Base-by-base conservation (phyloP, 2,797 vertebrate genomes). In the Sebastolobus alascanus region DNA sequence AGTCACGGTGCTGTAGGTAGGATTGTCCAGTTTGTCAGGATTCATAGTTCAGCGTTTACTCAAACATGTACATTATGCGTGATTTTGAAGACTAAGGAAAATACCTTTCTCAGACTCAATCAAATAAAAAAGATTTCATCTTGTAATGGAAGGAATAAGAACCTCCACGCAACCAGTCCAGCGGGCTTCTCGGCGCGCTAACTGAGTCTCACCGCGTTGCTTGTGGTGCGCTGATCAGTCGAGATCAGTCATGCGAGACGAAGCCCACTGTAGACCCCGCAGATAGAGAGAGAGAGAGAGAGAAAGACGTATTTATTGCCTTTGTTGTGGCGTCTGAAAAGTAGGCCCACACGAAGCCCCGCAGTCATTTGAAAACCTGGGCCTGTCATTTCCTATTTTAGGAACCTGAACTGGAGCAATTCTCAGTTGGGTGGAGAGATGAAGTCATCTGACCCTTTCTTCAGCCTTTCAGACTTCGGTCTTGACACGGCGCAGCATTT, bases 381-480 rank as follows among this genome's bases (percentile, higher is more conserved):
- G 87, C 89, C 82, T 92, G 92, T 94, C 93, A 31, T 84, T 87
- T 94, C 90, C 84, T 92, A 93, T 94, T 94, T 94, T 93, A 80
- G 77, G 82, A 90, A 90, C 54, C 64, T 77, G 83, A 95, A 93
- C 86, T 94, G 86, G 94, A 94, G 91, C 94, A 94, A 40, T 88
- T 93, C 94, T 93, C 94, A 87, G 91, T 93, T 90, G 93, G 92
- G 83, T 46, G 77, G 59, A 90, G 83, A 84, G 75, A 92, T 91
- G 88, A 90, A 90, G 91, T 93, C 88, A 92, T 90, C 74, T 85
- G 92, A 94, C 89, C 90, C 85, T 84, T 87, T 87, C 83, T 68
- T 83, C 68, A 87, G 86, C 82, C 83, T 67, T 67, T 87, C 73
- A 86, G 87, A 90, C 43, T 46, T 46, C 79, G 31, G 69, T 80